phyloP scores from a whole-genome alignment of 2,888 invertebrate species.

The Microdon myrmicae region DNA sequence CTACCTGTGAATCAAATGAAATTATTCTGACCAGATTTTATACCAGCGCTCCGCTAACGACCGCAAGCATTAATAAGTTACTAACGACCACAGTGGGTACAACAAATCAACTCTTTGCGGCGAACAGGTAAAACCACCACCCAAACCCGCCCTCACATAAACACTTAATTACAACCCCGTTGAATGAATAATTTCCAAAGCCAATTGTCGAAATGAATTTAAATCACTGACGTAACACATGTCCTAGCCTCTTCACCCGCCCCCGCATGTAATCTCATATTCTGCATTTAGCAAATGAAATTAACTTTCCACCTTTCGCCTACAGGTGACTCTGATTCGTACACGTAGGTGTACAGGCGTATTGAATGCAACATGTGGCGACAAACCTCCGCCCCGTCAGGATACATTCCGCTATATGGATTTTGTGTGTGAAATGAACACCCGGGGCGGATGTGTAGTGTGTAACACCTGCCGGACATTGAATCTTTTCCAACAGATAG shows the following conservation, averaged over 20 bases:
- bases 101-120: too few relatives aligned
- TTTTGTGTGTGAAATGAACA: slow-evolving; percentile 14
- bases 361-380: slow-evolving; percentile 49
- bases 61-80: slow-evolving; percentile 34
- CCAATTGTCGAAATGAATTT: slow-evolving; percentile 52
- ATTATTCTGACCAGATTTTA: too few relatives aligned
- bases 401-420: too few relatives aligned
- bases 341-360: neutral
- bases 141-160: slow-evolving; percentile 33
- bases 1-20: slow-evolving; percentile 42
- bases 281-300: slow-evolving; percentile 49
- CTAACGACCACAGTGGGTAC: slow-evolving; percentile 35
- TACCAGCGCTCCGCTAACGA: slow-evolving; percentile 11
- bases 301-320: slow-evolving; percentile 15
- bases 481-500: slow-evolving; percentile 42
- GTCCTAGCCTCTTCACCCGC: too few relatives aligned
- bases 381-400: slow-evolving; percentile 1
- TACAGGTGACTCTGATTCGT: neutral
- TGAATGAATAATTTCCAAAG: slow-evolving; percentile 50
- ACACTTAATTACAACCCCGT: slow-evolving; percentile 51
- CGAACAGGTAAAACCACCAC: slow-evolving; percentile 15
- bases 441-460: slow-evolving; percentile 17
- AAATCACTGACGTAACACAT: slow-evolving; percentile 39
- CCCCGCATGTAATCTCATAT: slow-evolving; percentile 49
- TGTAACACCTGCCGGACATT: slow-evolving; percentile 37